Conservation (phyloP, 2,797 vertebrate genomes). For the Momotus momota region DNA sequence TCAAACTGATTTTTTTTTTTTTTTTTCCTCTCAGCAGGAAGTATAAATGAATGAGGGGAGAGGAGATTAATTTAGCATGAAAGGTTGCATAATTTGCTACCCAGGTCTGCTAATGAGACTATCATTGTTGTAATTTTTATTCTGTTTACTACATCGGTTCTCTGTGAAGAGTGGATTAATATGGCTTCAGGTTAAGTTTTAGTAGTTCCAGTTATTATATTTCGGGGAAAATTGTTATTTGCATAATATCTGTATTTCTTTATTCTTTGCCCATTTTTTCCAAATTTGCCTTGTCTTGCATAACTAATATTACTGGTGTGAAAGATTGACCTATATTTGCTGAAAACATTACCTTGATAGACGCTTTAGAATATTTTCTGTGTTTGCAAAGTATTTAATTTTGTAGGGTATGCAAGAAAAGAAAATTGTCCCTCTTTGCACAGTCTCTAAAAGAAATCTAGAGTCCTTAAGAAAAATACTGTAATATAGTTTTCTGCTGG, state of each 20-base stretch:
- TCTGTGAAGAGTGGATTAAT: neutral
- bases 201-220: neutral
- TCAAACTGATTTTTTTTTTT: neutral
- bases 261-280: neutral
- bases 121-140: neutral
- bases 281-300: neutral
- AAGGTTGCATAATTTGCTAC: neutral
- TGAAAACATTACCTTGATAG: neutral
- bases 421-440: neutral
- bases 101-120: neutral
- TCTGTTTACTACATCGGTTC: neutral
- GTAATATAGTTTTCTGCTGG: neutral
- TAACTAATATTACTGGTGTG: neutral
- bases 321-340: neutral
- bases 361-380: neutral
- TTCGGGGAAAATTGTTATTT: neutral
- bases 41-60: neutral
- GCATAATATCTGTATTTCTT: neutral
- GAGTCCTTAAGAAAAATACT: neutral
- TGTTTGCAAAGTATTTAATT: neutral
- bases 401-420: neutral
- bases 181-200: neutral
- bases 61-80: neutral
- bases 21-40: neutral
- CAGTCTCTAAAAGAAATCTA: neutral